phyloP scores from a whole-genome alignment of 2,888 invertebrate species.

The Melieria omissa region DNA sequence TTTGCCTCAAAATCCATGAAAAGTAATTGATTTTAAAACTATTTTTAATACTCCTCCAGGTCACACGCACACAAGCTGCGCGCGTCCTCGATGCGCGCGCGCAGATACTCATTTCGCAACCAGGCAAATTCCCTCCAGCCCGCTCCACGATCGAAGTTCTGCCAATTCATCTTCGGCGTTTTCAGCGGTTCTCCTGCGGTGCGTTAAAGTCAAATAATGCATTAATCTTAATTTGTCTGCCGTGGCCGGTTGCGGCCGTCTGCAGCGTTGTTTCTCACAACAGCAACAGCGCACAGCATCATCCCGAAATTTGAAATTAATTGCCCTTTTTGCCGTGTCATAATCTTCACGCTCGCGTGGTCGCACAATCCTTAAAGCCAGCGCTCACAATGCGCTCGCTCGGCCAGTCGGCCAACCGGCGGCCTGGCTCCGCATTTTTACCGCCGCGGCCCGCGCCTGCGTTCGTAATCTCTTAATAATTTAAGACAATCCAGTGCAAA shows the following conservation, averaged over 20 bases:
- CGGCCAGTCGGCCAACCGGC: constrained; percentile 25
- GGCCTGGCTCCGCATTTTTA: constrained; percentile 36
- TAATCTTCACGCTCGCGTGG: constrained; percentile 51
- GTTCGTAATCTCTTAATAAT: constrained; percentile 59
- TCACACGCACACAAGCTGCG: too few relatives aligned
- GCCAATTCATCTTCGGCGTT: background rate
- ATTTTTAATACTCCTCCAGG: background rate
- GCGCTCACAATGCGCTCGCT: too few relatives aligned
- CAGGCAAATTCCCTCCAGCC: too few relatives aligned
- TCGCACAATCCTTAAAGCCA: too few relatives aligned
- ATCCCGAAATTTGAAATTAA: constrained; percentile 57
- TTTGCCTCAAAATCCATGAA: background rate
- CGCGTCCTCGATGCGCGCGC: too few relatives aligned
- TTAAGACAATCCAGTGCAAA: constrained; percentile 61
- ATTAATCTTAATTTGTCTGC: constrained; percentile 60
- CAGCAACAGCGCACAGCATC: background rate
- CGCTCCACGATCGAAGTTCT: too few relatives aligned
- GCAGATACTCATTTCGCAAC: too few relatives aligned
- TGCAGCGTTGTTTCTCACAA: background rate
- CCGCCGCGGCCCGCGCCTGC: too few relatives aligned
- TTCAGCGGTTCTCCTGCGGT: too few relatives aligned
- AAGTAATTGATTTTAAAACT: constrained; percentile 5
- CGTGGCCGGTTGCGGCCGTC: too few relatives aligned
- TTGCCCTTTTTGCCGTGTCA: constrained; percentile 59
- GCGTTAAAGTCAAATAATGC: constrained; percentile 53